Base-by-base conservation (phyloP, 2,113 vertebrate species). In the Halcyon senegalensis region DNA sequence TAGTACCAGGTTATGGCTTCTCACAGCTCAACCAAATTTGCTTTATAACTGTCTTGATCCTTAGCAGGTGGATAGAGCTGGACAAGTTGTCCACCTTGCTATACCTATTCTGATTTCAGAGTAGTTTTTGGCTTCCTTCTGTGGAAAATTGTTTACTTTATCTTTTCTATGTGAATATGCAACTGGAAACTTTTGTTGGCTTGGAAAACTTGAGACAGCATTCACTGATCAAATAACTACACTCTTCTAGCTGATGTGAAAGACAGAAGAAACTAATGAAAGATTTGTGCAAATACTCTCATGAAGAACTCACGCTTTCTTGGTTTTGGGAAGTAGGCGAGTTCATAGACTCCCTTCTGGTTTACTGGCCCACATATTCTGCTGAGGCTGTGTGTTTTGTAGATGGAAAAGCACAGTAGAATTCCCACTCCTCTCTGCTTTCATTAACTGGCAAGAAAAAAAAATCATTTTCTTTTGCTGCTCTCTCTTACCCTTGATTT, bases 151-250 rank as follows among this genome's bases (percentile, higher is more conserved):
- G 25, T 69, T 94, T 37, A n/a, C n/a, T 89, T 83, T 62, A 8
- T 67, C 20, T 84, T 83, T 90, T 77, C 27, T 66, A 8, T 66
- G n/a, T 70, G 23, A 62, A 67, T 87, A 67, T 44, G 35, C 59
- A 69, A 74, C 59, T 74, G 39, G 31, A 91, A 93, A 50, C 7
- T 37, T 77, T 89, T 25, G 62, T 75, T 93, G 84, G 9, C 16
- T 94, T 89, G 56, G 77, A 96, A 91, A 91, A 67, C 60, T 77
- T 62, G 56, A 77, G 80, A 84, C 59, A 86, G 59, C 53, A 7
- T 67, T 88, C 28, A 59, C 23, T 77, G 53, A 59, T 96, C 46
- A 87, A 73, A 78, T 72, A 70, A 59, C 20, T 48, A 15, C 28
- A 4, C 66, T 92, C 27, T 63, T 74, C 43, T 84, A 50, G 60